Evolutionary conservation across 2,113 vertebrate genomes (phyloP).

Genomic region (Phainopepla nitens): DNA sequence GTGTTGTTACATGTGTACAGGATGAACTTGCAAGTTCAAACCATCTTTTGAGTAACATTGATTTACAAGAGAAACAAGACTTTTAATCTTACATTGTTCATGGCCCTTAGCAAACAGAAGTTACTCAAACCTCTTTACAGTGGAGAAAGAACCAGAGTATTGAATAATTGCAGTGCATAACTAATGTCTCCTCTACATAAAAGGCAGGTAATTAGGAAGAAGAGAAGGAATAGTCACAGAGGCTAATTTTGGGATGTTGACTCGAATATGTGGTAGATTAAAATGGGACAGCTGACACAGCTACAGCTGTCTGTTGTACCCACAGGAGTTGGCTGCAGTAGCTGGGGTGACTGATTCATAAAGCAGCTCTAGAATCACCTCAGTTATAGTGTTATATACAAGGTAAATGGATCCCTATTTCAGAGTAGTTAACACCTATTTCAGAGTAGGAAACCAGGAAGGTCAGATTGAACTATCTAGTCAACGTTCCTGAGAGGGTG

Average conservation of each 20-base stretch:
- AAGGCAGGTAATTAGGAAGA: background rate
- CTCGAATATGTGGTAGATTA: background rate
- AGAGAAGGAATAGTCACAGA: background rate
- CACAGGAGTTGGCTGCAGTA: background rate
- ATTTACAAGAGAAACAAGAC: background rate
- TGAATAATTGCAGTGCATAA: background rate
- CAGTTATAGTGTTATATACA: background rate
- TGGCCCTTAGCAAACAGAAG: background rate
- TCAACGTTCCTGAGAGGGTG: background rate
- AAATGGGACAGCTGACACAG: background rate
- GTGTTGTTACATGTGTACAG: background rate
- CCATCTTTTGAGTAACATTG: background rate
- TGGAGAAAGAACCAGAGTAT: background rate
- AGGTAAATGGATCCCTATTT: background rate
- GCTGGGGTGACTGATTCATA: background rate
- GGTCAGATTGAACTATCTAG: background rate
- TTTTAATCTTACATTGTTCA: background rate
- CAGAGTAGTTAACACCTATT: background rate
- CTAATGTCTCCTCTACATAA: background rate
- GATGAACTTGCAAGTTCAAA: background rate
- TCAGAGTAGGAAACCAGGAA: background rate
- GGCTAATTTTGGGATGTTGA: slow-evolving; percentile 51
- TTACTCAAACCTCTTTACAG: background rate
- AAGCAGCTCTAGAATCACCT: background rate
- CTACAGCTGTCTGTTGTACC: slow-evolving; percentile 9